These are phyloP conservation scores for Orestias chungarensis DNA, from an alignment of 2,797 vertebrate genomes.

Conservation along the genomic window DNA sequence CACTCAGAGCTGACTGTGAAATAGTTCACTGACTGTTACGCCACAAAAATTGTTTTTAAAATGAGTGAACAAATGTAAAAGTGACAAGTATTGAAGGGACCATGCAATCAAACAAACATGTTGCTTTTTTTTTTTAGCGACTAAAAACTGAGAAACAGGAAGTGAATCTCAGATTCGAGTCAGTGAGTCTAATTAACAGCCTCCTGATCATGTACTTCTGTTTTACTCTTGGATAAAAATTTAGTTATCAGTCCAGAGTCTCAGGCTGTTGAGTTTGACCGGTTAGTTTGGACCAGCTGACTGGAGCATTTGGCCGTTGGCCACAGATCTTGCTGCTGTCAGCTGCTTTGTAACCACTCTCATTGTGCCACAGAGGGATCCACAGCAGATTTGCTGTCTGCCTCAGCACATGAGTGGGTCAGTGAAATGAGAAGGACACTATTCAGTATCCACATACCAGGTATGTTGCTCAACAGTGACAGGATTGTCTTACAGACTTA, in stretches of 20 bases:
- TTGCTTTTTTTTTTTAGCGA: too few species aligned
- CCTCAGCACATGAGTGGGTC: conserved; percentile 60
- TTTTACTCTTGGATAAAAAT: neutral
- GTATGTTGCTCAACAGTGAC: conserved; percentile 18
- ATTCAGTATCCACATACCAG: conserved; percentile 43
- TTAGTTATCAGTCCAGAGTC: conserved; percentile 40
- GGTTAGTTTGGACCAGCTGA: conserved; percentile 33
- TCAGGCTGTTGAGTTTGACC: conserved; percentile 35
- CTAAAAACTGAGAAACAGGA: neutral
- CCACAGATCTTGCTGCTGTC: conserved; percentile 70
- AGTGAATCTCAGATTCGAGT: neutral
- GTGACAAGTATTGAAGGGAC: too few species aligned
- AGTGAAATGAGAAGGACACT: conserved; percentile 42
- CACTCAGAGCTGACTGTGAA: too few species aligned
- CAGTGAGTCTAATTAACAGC: neutral
- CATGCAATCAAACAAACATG: too few species aligned
- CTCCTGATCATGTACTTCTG: neutral
- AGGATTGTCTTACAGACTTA: neutral
- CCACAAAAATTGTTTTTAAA: too few species aligned
- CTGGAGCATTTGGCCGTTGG: conserved; percentile 50
- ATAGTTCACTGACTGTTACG: too few species aligned
- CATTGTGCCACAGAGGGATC: conserved; percentile 63
- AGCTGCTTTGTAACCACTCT: conserved; percentile 68
- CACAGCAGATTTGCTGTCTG: conserved; percentile 59
- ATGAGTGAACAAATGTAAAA: too few species aligned